phyloP scores from a whole-genome alignment of 2,113 vertebrate genomes.

The Rhynchopsitta pachyrhyncha region DNA sequence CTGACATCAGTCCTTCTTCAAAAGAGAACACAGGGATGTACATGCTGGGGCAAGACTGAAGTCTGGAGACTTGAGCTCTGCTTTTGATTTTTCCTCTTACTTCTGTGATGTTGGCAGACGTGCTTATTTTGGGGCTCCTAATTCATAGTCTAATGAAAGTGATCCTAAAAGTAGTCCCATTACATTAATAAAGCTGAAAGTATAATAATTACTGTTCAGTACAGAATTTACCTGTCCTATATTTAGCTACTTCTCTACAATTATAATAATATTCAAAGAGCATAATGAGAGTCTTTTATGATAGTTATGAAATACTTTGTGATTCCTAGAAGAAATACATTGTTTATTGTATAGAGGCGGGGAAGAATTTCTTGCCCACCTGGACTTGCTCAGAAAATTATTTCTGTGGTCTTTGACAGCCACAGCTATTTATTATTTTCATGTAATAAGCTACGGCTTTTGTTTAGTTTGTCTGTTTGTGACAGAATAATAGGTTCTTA shows the following conservation, averaged over 20 bases:
- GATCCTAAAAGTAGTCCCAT: neutral
- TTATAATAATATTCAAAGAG: neutral
- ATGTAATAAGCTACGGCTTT: neutral
- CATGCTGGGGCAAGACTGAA: neutral
- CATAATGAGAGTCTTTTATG: neutral
- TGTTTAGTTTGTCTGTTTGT: constrained; percentile 23
- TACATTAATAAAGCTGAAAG: neutral
- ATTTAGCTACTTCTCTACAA: neutral
- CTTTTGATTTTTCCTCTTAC: neutral
- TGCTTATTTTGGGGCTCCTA: neutral
- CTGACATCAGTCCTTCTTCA: neutral
- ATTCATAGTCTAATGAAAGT: neutral
- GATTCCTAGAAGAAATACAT: neutral
- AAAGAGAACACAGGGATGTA: neutral
- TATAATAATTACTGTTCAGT: neutral
- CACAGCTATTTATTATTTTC: neutral
- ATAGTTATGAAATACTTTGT: neutral
- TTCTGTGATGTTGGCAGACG: neutral
- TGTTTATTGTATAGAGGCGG: neutral
- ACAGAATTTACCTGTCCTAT: neutral
- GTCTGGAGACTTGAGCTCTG: neutral
- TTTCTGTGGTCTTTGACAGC: constrained; percentile 16
- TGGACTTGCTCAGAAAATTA: neutral
- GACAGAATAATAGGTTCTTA: neutral
- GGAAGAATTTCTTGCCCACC: neutral